Evolutionary conservation across 2,797 vertebrate genomes (phyloP).

Genomic region (Enteromius viviparus): DNA sequence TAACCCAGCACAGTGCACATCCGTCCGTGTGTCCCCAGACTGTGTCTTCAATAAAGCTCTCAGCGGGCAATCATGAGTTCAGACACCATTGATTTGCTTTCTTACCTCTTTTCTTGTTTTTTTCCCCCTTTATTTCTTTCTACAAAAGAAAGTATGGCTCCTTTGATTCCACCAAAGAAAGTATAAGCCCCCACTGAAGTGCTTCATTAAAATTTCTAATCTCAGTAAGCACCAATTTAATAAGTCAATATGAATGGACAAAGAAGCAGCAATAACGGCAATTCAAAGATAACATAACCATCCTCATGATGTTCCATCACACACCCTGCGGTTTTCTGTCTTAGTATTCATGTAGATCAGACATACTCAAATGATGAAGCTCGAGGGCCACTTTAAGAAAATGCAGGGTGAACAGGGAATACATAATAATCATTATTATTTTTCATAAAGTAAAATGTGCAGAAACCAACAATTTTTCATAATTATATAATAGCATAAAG

Average conservation of each 20-base stretch:
- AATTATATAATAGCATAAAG: too few relatives aligned
- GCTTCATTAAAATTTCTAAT: constrained; percentile 25
- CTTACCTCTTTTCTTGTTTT: constrained; percentile 24
- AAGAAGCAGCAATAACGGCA: constrained; percentile 14
- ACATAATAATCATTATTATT: neutral
- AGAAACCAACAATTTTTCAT: neutral
- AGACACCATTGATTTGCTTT: constrained; percentile 43
- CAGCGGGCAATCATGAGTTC: constrained; percentile 47
- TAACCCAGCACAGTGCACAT: constrained; percentile 43
- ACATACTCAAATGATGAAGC: neutral
- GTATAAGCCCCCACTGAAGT: constrained; percentile 20
- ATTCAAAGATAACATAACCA: constrained; percentile 31
- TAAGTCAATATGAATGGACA: constrained; percentile 22
- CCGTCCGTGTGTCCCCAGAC: constrained; percentile 26
- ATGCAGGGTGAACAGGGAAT: neutral
- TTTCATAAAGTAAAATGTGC: neutral
- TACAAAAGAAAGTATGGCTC: constrained; percentile 4
- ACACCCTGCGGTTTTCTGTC: neutral
- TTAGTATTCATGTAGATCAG: neutral
- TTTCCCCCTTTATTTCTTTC: constrained; percentile 19
- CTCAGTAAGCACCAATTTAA: constrained; percentile 6
- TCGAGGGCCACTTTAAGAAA: neutral
- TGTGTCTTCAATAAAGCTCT: constrained; percentile 33
- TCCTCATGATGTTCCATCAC: neutral
- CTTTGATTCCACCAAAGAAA: constrained; percentile 38